A percentile compares a stretch with the other conserved stretches of the same genome.
These are phyloP conservation scores for Hiodon alosoides DNA, from an alignment of 2,113 vertebrate genomes.

Conservation along the genomic window DNA sequence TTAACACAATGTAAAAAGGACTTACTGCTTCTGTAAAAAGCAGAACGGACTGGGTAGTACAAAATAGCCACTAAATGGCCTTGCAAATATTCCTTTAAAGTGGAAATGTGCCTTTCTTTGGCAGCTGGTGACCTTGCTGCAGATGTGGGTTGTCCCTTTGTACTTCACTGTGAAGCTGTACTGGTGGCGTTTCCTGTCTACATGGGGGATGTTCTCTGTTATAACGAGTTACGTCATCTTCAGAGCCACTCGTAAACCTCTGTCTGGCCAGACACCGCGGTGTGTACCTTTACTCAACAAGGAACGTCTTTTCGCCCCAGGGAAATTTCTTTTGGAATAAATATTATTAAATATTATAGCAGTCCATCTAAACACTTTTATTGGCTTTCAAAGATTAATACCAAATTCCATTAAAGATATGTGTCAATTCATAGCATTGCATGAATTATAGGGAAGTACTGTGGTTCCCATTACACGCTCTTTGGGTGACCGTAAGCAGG, in stretches of 20 bases:
- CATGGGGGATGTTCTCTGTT: constrained; percentile 60
- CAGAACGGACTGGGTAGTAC: no score
- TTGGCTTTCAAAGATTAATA: no score
- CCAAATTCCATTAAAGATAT: no score
- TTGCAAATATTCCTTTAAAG: neutral
- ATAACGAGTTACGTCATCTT: constrained; percentile 63
- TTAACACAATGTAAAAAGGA: no score
- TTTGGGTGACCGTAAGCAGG: no score
- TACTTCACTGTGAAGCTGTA: constrained; percentile 66
- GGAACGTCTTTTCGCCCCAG: neutral
- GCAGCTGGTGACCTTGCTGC: constrained; percentile 64
- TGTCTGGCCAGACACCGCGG: constrained; percentile 54
- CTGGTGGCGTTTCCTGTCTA: constrained; percentile 65
- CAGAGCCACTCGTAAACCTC: constrained; percentile 59
- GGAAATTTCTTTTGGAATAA: neutral
- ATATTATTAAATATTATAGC: neutral
- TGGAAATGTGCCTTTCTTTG: constrained; percentile 26
- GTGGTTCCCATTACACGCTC: no score
- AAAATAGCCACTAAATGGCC: no score
- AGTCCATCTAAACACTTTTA: neutral
- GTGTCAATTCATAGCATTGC: no score
- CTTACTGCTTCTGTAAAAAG: no score
- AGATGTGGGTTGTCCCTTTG: constrained; percentile 64
- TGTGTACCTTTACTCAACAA: constrained; percentile 21
- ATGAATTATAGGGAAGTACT: no score